phyloP scores from a whole-genome alignment of 2,888 invertebrate genomes.

The Pterostichus madidus region DNA sequence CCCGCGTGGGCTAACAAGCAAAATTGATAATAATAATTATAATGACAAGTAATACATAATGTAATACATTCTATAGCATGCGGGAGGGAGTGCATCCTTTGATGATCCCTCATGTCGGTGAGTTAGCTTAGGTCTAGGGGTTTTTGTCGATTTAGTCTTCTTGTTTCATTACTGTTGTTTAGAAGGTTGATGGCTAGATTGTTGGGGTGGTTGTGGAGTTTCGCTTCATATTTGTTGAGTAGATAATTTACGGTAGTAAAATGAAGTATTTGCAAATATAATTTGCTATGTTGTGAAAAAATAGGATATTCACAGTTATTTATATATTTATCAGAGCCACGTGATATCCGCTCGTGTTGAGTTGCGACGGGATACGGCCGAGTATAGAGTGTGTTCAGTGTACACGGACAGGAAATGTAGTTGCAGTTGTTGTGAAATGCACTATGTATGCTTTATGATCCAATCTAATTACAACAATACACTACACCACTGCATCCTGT shows the following conservation, averaged over 20 bases:
- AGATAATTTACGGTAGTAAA: conserved; percentile 31
- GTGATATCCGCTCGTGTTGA: conserved; percentile 49
- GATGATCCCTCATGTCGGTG: too few species aligned
- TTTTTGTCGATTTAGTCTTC: too few species aligned
- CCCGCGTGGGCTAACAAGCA: too few species aligned
- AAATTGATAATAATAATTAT: too few species aligned
- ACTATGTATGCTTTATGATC: conserved; percentile 58
- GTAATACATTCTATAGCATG: too few species aligned
- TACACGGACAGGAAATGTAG: conserved; percentile 60
- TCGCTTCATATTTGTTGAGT: too few species aligned
- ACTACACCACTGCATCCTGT: conserved; percentile 47
- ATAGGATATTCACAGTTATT: not conserved
- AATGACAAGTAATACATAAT: too few species aligned
- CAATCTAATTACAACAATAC: conserved; percentile 58
- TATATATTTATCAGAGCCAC: conserved; percentile 32
- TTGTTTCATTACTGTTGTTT: too few species aligned
- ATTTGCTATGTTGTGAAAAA: conserved; percentile 20
- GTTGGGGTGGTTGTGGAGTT: too few species aligned
- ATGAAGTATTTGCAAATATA: conserved; percentile 45
- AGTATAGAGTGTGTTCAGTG: not conserved
- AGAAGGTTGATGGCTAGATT: too few species aligned
- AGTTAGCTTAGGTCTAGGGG: too few species aligned
- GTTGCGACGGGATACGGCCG: conserved; percentile 24
- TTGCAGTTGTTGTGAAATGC: conserved; percentile 53
- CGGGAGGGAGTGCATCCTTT: too few species aligned